Evolutionary conservation across 2,888 invertebrate genomes (phyloP).

Genomic region (Fragum sueziense): DNA sequence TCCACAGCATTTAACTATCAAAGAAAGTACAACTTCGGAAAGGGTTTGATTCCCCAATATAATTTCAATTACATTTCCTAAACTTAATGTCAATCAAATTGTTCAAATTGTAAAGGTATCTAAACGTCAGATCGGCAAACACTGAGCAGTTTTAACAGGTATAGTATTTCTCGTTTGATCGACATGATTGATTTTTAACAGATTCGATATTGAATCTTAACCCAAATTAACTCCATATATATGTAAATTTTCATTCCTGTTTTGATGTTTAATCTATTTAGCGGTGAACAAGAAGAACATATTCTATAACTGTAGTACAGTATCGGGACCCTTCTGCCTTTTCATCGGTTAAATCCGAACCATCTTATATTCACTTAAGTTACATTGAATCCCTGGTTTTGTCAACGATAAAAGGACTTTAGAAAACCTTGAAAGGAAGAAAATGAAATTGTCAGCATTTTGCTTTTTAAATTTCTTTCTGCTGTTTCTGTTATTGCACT

Average conservation of each 20-base stretch:
- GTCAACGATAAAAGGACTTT: too few relatives aligned
- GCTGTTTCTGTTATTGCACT: too few relatives aligned
- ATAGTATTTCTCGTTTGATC: conserved; percentile 2
- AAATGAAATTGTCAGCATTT: too few relatives aligned
- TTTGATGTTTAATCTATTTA: conserved; percentile 8
- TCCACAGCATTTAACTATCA: too few relatives aligned
- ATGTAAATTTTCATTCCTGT: conserved; percentile 21
- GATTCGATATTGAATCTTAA: conserved; percentile 5
- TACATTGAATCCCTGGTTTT: too few relatives aligned
- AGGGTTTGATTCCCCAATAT: not conserved
- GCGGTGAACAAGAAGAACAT: conserved; percentile 13
- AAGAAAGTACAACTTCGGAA: too few relatives aligned
- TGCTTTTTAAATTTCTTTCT: too few relatives aligned
- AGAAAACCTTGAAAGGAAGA: too few relatives aligned
- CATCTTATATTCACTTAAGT: too few relatives aligned
- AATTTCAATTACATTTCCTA: not conserved
- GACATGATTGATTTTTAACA: conserved; percentile 12
- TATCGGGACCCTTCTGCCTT: not conserved
- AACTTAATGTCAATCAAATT: not conserved
- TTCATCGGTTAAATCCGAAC: not conserved
- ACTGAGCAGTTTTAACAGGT: not conserved
- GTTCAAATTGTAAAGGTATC: not conserved
- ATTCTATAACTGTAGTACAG: not conserved
- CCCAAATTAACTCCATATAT: not conserved
- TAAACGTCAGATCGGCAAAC: not conserved